Evolutionary conservation across 1,140 invertebrate species (phyloP).

Genomic region (Drosophila lacertosa): DNA sequence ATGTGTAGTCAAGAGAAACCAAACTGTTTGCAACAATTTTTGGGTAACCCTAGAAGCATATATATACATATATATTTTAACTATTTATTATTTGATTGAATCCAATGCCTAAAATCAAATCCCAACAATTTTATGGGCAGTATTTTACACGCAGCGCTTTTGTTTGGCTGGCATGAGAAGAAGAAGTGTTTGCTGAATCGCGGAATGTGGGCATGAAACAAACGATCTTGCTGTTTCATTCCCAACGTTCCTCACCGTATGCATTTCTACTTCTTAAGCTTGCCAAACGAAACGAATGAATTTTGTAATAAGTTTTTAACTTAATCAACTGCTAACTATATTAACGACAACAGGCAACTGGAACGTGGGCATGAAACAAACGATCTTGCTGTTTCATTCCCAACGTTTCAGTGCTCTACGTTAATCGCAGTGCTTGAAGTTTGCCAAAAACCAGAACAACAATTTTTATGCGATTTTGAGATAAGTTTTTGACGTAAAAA

Average conservation of each 20-base stretch:
- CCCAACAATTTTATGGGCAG: slow-evolving; percentile 24
- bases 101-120: slow-evolving; percentile 9
- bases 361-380: slow-evolving; percentile 27
- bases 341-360: background rate
- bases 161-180: slow-evolving; percentile 13
- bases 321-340: slow-evolving; percentile 16
- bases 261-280: background rate
- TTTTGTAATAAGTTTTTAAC: slow-evolving; percentile 45
- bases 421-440: slow-evolving; percentile 44
- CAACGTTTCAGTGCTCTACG: slow-evolving; percentile 10
- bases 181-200: background rate
- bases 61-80: too few species aligned
- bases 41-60: slow-evolving; percentile 23
- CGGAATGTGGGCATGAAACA: slow-evolving; percentile 22
- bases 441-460: slow-evolving; percentile 42
- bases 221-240: slow-evolving; percentile 37
- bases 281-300: slow-evolving; percentile 10
- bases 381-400: slow-evolving; percentile 39
- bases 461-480: slow-evolving; percentile 33
- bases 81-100: slow-evolving; percentile 12
- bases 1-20: slow-evolving; percentile 33
- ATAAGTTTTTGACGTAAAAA: slow-evolving; percentile 34
- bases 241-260: background rate
- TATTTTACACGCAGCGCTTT: slow-evolving; percentile 1
- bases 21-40: slow-evolving; percentile 36